Conservation (phyloP, 37 sponge, comb jelly and placozoan species). For the Bolinopsis microptera region DNA sequence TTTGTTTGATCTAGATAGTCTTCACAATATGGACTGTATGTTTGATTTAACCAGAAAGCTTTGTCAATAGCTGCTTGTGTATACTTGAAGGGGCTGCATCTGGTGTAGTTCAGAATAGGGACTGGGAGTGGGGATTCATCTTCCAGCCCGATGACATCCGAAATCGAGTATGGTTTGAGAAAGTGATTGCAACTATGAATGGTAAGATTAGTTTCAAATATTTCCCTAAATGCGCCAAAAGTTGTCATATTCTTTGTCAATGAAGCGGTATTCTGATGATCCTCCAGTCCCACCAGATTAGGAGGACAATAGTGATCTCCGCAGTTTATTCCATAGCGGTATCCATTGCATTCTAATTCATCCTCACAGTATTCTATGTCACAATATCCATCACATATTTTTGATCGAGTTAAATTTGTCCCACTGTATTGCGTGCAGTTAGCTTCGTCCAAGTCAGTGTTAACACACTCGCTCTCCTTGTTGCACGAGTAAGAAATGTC, state of each 20-base stretch:
- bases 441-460: constrained; percentile 21
- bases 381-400: background rate
- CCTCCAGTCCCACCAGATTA: background rate
- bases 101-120: background rate
- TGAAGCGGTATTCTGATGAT: background rate
- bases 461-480: background rate
- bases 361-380: background rate
- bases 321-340: background rate
- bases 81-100: background rate
- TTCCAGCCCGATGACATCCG: background rate
- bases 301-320: background rate
- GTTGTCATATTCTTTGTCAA: background rate
- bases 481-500: constrained; percentile 3
- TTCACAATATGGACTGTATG: background rate
- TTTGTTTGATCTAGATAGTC: constrained; percentile 20
- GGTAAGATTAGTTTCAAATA: background rate
- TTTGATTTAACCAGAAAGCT: background rate
- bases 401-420: background rate
- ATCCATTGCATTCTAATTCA: background rate
- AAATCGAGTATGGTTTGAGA: background rate
- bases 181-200: background rate
- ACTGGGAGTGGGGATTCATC: background rate
- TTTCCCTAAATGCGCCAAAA: background rate
- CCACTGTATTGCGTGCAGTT: background rate
- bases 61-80: background rate